A percentile compares a stretch with the other conserved stretches of the same genome.
phyloP scores from a whole-genome alignment of 2,797 vertebrate species.

The Sebastes ruberrimus region DNA sequence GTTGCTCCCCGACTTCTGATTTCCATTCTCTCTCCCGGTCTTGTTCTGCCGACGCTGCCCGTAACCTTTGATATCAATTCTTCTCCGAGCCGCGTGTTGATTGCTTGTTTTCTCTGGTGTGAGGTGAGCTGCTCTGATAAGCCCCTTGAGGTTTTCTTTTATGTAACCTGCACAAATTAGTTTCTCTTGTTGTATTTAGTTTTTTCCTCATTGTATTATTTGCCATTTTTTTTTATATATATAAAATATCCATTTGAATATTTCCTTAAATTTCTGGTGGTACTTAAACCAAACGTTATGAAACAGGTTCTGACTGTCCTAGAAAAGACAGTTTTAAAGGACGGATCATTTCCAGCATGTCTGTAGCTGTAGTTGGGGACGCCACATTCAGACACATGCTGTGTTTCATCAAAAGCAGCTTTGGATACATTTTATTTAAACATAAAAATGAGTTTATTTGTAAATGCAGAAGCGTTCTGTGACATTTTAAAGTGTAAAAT shows the following conservation, averaged over 20 bases:
- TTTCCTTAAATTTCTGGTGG: not conserved
- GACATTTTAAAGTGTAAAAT: too few relatives aligned
- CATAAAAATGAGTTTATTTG: not conserved
- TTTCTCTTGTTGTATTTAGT: not conserved
- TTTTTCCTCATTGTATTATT: not conserved
- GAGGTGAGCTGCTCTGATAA: slow-evolving; percentile 2
- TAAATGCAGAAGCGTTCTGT: too few relatives aligned
- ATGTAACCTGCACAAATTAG: slow-evolving; percentile 5
- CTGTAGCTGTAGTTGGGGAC: not conserved
- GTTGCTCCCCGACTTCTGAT: not conserved
- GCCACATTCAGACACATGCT: not conserved
- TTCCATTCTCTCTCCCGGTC: not conserved
- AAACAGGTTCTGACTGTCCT: not conserved
- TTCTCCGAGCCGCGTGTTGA: slow-evolving; percentile 12
- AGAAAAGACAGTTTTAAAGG: not conserved
- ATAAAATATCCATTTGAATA: not conserved
- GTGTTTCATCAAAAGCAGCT: not conserved
- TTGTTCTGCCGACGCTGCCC: not conserved
- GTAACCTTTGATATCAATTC: slow-evolving; percentile 33
- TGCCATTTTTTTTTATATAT: too few relatives aligned
- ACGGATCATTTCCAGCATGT: not conserved
- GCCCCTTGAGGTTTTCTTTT: slow-evolving; percentile 6
- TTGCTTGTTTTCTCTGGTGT: slow-evolving; percentile 27
- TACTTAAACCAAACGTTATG: not conserved
- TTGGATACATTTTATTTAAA: not conserved